Conservation (phyloP, 2,113 vertebrate genomes). For the Gorsachius goisagi region DNA sequence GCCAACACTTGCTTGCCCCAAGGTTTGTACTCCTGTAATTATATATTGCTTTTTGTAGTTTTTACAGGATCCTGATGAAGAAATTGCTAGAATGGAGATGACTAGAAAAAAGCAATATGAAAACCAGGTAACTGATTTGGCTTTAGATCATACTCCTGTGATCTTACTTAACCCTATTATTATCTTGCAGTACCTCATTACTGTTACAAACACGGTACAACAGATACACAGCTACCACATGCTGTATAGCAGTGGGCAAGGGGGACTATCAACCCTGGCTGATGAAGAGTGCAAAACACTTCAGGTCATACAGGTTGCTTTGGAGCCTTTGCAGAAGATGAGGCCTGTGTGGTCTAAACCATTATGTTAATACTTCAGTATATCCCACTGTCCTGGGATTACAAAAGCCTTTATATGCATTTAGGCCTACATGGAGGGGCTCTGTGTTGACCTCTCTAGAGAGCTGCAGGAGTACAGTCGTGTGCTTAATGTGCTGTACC, state of each 20-base stretch:
- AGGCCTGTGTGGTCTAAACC: not conserved
- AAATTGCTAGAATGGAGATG: constrained; percentile 75
- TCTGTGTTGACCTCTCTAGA: not conserved
- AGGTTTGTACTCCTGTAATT: fast-evolving
- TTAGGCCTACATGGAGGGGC: not conserved
- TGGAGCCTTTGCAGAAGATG: not conserved
- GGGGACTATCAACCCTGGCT: not conserved
- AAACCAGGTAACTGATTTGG: constrained; percentile 71
- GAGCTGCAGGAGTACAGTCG: not conserved
- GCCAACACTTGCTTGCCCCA: fast-evolving
- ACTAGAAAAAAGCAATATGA: constrained; percentile 78
- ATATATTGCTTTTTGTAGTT: constrained; percentile 70
- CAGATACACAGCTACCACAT: fast-evolving
- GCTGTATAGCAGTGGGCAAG: fast-evolving
- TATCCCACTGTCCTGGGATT: not conserved
- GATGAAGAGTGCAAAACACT: not conserved
- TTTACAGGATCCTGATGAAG: constrained; percentile 90
- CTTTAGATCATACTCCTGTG: not conserved
- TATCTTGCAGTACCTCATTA: not conserved
- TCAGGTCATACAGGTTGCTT: not conserved
- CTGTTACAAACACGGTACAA: fast-evolving
- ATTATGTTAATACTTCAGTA: fast-evolving
- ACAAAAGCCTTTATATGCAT: not conserved
- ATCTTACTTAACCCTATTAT: fast-evolving
- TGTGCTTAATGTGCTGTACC: fast-evolving